Percentiles rank a stretch among this genome's conserved stretches.
These are phyloP conservation scores for Melangyna quadrimaculata DNA, from an alignment of 2,888 invertebrate species.

Conservation along the genomic window DNA sequence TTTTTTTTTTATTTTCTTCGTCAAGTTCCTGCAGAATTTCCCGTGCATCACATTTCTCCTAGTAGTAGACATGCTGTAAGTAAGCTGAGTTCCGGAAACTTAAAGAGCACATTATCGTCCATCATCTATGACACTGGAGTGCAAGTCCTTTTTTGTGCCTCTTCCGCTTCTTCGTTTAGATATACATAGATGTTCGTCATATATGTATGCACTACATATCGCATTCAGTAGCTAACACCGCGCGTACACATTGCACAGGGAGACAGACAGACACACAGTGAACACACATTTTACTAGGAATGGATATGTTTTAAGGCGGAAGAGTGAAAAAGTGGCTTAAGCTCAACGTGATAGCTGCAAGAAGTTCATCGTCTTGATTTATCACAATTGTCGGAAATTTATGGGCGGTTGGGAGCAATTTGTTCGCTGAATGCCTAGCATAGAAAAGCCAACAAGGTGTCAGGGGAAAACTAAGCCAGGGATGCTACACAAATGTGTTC, in stretches of 20 bases:
- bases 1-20: not conserved
- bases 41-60: slow-evolving; percentile 36
- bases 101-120: slow-evolving; percentile 67
- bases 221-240: not conserved
- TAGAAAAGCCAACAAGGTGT: not conserved
- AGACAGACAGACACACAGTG: not conserved
- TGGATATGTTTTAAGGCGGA: slow-evolving; percentile 25
- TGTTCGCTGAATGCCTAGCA: slow-evolving; percentile 67
- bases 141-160: slow-evolving; percentile 37
- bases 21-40: not conserved
- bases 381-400: slow-evolving; percentile 73
- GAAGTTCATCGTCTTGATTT: slow-evolving; percentile 74
- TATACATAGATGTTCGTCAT: not conserved
- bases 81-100: slow-evolving; percentile 62
- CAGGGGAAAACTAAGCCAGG: not conserved
- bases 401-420: slow-evolving; percentile 74
- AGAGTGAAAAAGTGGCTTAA: slow-evolving; percentile 66
- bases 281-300: slow-evolving; percentile 34
- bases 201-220: not conserved
- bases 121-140: slow-evolving; percentile 67
- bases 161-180: not conserved
- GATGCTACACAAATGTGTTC: not conserved
- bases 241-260: not conserved
- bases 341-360: slow-evolving; percentile 72
- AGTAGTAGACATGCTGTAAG: slow-evolving; percentile 60